These are phyloP conservation scores for Rhopilema esculentum DNA, from an alignment of 30 jellyfish, hydroid and myxozoan species.

Conservation along the genomic window DNA sequence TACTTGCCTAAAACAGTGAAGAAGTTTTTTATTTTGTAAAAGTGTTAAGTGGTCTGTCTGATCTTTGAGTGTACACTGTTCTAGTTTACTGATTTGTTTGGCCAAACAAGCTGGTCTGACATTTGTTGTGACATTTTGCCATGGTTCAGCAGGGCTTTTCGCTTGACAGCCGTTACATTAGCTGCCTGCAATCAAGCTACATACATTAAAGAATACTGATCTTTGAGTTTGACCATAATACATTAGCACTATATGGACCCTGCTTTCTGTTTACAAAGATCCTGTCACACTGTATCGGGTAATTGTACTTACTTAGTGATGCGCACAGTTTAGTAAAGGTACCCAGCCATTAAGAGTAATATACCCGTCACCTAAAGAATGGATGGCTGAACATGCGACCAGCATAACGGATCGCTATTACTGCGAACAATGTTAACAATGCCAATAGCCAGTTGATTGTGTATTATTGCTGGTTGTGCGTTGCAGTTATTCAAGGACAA, in stretches of 20 bases:
- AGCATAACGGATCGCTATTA: not conserved
- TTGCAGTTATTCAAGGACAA: not conserved
- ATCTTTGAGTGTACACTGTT: not conserved
- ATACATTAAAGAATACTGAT: not conserved
- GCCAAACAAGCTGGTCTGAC: not conserved
- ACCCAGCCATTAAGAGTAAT: not conserved
- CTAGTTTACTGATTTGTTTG: not conserved
- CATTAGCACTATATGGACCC: not conserved
- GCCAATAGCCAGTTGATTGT: conserved; percentile 1
- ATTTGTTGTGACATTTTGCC: too few relatives aligned
- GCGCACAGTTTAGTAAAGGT: not conserved
- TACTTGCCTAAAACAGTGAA: not conserved
- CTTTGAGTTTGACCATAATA: not conserved
- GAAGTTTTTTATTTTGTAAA: not conserved
- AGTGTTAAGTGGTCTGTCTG: not conserved
- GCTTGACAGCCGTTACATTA: not conserved
- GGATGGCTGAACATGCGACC: not conserved
- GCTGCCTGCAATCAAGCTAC: not conserved
- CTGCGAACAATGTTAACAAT: conserved; percentile 8
- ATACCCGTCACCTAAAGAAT: not conserved
- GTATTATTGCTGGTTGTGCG: conserved; percentile 8
- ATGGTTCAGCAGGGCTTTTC: not conserved
- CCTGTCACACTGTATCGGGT: not conserved
- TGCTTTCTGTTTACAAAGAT: not conserved
- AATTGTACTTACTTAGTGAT: not conserved